These are phyloP conservation scores for Volucella bombylans DNA, from an alignment of 2,888 invertebrate genomes.

Conservation along the genomic window DNA sequence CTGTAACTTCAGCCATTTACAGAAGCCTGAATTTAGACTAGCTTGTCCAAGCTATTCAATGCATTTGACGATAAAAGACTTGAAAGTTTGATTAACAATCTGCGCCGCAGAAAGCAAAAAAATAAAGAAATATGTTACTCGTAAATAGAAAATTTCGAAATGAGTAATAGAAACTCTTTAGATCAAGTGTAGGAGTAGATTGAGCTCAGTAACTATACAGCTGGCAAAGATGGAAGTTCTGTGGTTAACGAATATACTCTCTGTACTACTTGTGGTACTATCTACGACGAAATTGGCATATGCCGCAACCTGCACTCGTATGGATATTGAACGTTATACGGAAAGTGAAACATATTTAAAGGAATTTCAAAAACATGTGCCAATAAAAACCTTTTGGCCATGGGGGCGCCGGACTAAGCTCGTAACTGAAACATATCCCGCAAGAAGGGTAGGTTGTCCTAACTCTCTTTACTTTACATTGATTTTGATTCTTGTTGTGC, in stretches of 20 bases:
- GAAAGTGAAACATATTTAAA: neutral
- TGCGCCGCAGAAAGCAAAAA: slow-evolving; percentile 49
- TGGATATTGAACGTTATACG: neutral
- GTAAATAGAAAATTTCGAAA: too few relatives aligned
- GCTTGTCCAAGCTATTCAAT: slow-evolving; percentile 1
- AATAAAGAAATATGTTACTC: neutral
- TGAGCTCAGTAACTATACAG: slow-evolving; percentile 25
- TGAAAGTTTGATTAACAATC: slow-evolving; percentile 46
- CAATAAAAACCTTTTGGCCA: neutral
- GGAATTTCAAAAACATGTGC: neutral
- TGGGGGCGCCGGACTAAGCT: neutral
- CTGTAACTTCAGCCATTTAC: too few relatives aligned
- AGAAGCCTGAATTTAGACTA: neutral
- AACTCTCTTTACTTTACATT: neutral
- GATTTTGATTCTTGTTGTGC: neutral
- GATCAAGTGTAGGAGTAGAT: neutral
- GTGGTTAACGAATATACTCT: neutral
- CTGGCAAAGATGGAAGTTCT: slow-evolving; percentile 55
- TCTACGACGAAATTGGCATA: neutral
- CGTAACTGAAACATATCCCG: neutral
- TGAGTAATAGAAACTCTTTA: neutral
- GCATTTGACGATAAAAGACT: slow-evolving; percentile 33
- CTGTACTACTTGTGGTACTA: neutral
- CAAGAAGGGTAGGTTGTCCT: slow-evolving; percentile 6
- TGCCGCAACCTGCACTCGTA: neutral